A percentile compares a stretch with the other conserved stretches of the same genome.
These are phyloP conservation scores for Heliconius sara DNA, from an alignment of 2,888 invertebrate genomes.

Conservation along the genomic window DNA sequence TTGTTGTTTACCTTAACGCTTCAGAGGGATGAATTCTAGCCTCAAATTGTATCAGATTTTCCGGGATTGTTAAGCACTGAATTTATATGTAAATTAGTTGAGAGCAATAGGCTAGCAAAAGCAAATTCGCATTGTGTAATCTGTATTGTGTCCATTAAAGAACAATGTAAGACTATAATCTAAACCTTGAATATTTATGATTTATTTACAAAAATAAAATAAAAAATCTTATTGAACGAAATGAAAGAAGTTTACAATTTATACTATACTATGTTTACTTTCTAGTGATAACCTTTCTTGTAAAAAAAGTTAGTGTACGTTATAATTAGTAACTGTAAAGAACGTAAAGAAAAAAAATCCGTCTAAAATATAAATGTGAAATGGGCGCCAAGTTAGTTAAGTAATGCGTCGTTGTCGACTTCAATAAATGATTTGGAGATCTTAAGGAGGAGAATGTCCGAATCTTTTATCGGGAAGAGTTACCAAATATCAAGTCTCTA, in stretches of 20 bases:
- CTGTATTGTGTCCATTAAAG: neutral
- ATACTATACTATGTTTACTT: no score
- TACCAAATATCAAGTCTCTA: no score
- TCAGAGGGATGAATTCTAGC: constrained; percentile 15
- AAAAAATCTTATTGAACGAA: neutral
- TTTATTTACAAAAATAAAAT: neutral
- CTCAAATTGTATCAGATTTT: constrained; percentile 17
- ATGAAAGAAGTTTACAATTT: neutral
- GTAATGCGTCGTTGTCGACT: no score
- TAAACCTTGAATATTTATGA: neutral
- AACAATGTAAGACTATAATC: neutral
- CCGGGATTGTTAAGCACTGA: constrained; percentile 14
- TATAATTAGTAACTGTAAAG: no score
- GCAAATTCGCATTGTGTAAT: constrained; percentile 4
- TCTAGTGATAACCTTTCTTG: neutral
- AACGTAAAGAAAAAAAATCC: no score
- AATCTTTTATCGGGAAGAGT: no score
- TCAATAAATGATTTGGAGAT: no score
- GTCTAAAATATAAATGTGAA: no score
- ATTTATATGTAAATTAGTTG: constrained; percentile 26
- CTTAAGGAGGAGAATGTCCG: no score
- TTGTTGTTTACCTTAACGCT: constrained; percentile 5
- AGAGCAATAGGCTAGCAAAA: neutral
- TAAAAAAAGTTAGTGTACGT: no score
- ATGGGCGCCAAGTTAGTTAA: no score